A percentile compares a stretch with the other conserved stretches of the same genome.
phyloP scores from a whole-genome alignment of 2,113 vertebrate genomes.

The Lepus americanus region DNA sequence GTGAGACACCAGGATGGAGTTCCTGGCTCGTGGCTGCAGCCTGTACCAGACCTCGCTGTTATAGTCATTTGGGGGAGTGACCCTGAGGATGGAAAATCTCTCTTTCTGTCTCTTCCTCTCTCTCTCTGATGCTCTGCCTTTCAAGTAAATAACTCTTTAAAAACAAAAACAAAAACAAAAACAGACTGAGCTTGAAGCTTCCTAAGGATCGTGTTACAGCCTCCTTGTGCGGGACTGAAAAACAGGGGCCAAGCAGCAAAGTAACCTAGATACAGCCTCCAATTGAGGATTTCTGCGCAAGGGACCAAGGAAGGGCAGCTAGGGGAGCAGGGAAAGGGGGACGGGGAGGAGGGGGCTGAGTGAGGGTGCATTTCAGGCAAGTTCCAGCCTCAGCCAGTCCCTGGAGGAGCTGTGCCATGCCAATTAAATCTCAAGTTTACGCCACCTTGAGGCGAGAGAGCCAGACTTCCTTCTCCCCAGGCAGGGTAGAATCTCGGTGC shows the following conservation, averaged over 20 bases:
- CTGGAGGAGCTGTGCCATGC: too few species aligned
- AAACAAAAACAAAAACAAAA: too few species aligned
- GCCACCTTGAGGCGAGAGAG: background rate
- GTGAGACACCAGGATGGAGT: too few species aligned
- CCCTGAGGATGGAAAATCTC: too few species aligned
- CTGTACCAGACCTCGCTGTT: too few species aligned
- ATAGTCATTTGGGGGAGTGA: too few species aligned
- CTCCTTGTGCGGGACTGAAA: background rate
- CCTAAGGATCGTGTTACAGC: background rate
- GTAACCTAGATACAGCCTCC: background rate
- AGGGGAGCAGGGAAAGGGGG: background rate
- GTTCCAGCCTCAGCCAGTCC: background rate
- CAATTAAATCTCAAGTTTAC: background rate
- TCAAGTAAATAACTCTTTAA: too few species aligned
- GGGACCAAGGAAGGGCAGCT: background rate
- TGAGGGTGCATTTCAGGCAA: background rate
- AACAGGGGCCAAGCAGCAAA: background rate
- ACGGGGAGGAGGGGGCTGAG: background rate
- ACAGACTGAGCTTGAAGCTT: background rate
- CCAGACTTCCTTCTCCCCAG: background rate
- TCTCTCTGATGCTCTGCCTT: too few species aligned
- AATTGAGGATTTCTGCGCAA: background rate
- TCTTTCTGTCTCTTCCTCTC: too few species aligned
- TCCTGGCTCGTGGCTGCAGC: too few species aligned
- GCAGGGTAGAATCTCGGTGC: background rate